Base-by-base conservation (phyloP, 2,797 vertebrate genomes). In the Rhodeus uyekii region DNA sequence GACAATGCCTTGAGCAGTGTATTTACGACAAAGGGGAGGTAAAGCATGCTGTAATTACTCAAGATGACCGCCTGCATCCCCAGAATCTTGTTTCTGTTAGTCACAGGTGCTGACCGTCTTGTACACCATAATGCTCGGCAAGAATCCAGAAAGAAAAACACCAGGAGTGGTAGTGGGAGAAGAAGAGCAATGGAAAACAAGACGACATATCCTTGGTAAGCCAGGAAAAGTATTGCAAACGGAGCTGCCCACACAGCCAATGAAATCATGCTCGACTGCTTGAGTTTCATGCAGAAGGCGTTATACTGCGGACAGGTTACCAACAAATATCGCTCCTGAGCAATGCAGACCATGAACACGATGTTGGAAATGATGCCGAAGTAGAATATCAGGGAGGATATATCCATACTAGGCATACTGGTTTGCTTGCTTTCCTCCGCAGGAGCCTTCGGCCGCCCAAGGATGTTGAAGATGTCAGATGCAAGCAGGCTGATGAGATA, bases 91-190 rank as follows among this genome's bases (percentile, higher is more conserved):
- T 34, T 91, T 81, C 82, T 90, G 67, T 93, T 90, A 0, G 76
- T 27, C 3, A 84, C 87, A 1, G 38, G 12, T 3, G 74, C 71
- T 29, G 64, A 78, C 5, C 84, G 80, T 29, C 55, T 34, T 48
- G 83, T 91, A 81, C 91, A 93, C 29, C 87, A 55, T 46, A 92
- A 29, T 1, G 90, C 90, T 77, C 92, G 85, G 82, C 86, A 91
- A 9, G 91, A 89, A 76, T 93, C 93, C 83, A 91, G 14, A 0
- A 90, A 80, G 13, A 93, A 92, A 79, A 93, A 93, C 16, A 92
- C 85, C 22, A 93, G 88, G 48, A 93, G 32, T 5, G 91, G 92
- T 50, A 92, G 91, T 19, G 92, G 92, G 8, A 84, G 60, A 5
- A 94, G 91, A 48, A 93, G 84, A 38, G 85, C 64, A 63, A 91